Conservation (phyloP, 2,888 invertebrate genomes). For the Orchesellides sinensis region DNA sequence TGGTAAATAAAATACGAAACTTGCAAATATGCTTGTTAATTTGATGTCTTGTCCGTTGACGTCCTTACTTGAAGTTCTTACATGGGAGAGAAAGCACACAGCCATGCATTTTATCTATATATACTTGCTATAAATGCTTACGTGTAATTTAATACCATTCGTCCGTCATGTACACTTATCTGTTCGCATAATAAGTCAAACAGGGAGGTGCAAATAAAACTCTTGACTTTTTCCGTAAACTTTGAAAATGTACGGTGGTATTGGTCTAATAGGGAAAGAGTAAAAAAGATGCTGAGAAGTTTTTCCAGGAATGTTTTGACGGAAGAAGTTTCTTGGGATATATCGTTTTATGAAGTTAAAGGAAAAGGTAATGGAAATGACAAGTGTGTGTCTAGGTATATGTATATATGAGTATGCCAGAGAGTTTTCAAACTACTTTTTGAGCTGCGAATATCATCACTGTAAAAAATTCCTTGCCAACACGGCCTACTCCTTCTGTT, state of each 20-base stretch:
- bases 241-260: neutral
- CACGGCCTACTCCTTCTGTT: slow-evolving; percentile 11
- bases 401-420: neutral
- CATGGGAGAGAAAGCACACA: neutral
- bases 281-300: too few relatives aligned
- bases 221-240: slow-evolving; percentile 19
- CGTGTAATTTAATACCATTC: neutral
- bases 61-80: neutral
- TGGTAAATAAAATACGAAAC: slow-evolving; percentile 27
- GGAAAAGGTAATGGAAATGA: slow-evolving; percentile 33
- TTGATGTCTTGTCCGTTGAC: slow-evolving; percentile 7
- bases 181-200: slow-evolving; percentile 19
- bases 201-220: slow-evolving; percentile 24
- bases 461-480: neutral
- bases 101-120: neutral
- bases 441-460: slow-evolving; percentile 8
- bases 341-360: neutral
- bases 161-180: neutral
- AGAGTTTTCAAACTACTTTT: slow-evolving; percentile 27
- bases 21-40: slow-evolving; percentile 30
- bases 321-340: neutral
- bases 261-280: neutral
- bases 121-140: neutral
- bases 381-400: slow-evolving; percentile 18
- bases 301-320: neutral